phyloP scores from a whole-genome alignment of 2,888 invertebrate species.

The Dasysyrphus albostriatus region DNA sequence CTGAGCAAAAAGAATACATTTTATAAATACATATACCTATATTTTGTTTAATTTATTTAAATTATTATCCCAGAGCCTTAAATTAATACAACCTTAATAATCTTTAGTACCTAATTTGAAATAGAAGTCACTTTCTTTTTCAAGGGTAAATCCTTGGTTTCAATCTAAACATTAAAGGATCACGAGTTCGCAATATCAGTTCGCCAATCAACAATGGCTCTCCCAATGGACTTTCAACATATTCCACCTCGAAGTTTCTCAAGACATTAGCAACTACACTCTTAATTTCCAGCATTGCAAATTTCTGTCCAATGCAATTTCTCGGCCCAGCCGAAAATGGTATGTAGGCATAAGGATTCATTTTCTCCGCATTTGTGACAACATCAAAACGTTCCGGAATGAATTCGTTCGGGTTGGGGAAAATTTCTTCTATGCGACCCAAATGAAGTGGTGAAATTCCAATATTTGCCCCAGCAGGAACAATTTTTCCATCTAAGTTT shows the following conservation, averaged over 20 bases:
- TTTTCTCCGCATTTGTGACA: constrained; percentile 79
- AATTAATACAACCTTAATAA: constrained; percentile 11
- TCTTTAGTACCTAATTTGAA: neutral
- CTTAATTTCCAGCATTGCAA: constrained; percentile 83
- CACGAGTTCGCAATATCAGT: constrained; percentile 81
- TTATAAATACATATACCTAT: too few relatives aligned
- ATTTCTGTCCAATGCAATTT: constrained; percentile 84
- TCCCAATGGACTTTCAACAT: constrained; percentile 77
- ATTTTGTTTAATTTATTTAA: neutral
- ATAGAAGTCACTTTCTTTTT: neutral
- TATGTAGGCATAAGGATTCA: constrained; percentile 82
- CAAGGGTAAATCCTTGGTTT: constrained; percentile 78
- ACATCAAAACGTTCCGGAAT: constrained; percentile 83
- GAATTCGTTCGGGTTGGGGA: constrained; percentile 80
- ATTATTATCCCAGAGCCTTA: constrained; percentile 1
- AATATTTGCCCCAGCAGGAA: constrained; percentile 82
- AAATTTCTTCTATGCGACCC: constrained; percentile 80
- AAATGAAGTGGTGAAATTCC: constrained; percentile 81
- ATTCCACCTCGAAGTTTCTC: constrained; percentile 80
- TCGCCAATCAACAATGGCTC: constrained; percentile 81
- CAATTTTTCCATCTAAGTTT: constrained; percentile 81
- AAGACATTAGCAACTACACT: constrained; percentile 81
- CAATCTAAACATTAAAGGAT: constrained; percentile 81
- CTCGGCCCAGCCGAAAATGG: constrained; percentile 83
- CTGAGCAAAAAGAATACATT: neutral